Percentiles rank a stretch among this genome's conserved stretches.
phyloP scores from a whole-genome alignment of 2,797 vertebrate species.

The Catostomus latipinnis region DNA sequence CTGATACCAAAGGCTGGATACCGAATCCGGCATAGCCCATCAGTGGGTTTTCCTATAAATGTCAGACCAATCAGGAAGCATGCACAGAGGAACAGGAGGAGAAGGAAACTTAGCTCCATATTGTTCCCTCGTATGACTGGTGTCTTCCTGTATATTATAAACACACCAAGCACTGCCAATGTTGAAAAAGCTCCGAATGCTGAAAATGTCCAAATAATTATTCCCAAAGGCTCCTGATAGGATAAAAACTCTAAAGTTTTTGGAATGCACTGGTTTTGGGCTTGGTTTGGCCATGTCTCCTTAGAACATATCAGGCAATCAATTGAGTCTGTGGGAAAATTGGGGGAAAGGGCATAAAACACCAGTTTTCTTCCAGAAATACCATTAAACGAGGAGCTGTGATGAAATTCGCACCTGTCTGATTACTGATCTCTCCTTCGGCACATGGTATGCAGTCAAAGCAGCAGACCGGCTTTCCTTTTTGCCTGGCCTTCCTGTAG shows the following conservation, averaged over 20 bases:
- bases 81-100: conserved; percentile 71
- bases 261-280: conserved; percentile 67
- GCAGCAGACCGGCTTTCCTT: conserved; percentile 75
- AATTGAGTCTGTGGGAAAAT: conserved; percentile 68
- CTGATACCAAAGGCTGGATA: conserved; percentile 77
- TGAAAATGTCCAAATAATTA: conserved; percentile 67
- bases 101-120: conserved; percentile 76
- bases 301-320: conserved; percentile 71
- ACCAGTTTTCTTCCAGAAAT: background rate
- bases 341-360: background rate
- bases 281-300: conserved; percentile 71
- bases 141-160: conserved; percentile 67
- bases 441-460: conserved; percentile 78
- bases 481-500: conserved; percentile 70
- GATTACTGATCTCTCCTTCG: conserved; percentile 76
- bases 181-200: conserved; percentile 67
- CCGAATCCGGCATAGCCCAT: conserved; percentile 73
- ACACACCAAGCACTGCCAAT: conserved; percentile 65
- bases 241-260: conserved; percentile 73
- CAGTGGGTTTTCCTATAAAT: conserved; percentile 76
- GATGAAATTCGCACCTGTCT: conserved; percentile 63
- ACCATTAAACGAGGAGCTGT: background rate
- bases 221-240: conserved; percentile 72
- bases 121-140: conserved; percentile 79
- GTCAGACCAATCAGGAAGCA: conserved; percentile 75